A percentile compares a stretch with the other conserved stretches of the same genome.
phyloP scores from a whole-genome alignment of 2,797 vertebrate genomes.

The Alectoris magna region DNA sequence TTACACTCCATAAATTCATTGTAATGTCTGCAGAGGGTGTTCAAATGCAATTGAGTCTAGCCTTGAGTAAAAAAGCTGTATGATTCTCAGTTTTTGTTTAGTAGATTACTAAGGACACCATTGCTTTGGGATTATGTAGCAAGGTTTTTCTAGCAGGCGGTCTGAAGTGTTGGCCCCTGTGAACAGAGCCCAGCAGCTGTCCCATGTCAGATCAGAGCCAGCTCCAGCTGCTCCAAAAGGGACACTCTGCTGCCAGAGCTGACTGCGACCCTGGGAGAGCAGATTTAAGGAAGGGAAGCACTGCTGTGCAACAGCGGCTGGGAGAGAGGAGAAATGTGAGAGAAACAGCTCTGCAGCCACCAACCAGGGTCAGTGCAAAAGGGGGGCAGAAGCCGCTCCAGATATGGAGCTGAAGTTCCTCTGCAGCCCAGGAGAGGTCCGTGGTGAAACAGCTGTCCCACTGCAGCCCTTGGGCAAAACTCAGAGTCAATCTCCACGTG shows the following conservation, averaged over 20 bases:
- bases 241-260: background rate
- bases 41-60: background rate
- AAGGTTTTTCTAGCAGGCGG: background rate
- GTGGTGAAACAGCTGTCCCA: background rate
- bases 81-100: background rate
- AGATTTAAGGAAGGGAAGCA: background rate
- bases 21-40: rapidly evolving
- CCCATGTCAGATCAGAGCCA: background rate
- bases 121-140: background rate
- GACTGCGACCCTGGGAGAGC: background rate
- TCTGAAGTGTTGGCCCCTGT: background rate
- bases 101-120: background rate
- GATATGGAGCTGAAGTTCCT: background rate
- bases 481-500: background rate
- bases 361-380: background rate
- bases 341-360: background rate
- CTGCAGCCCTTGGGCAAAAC: background rate
- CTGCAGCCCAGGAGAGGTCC: background rate
- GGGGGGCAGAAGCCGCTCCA: background rate
- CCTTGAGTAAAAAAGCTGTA: background rate
- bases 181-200: background rate
- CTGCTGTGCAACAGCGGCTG: background rate
- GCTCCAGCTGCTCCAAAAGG: background rate
- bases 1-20: background rate
- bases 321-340: background rate